A percentile compares a stretch with the other conserved stretches of the same genome.
These are phyloP conservation scores for Chinchilla lanigera DNA, from an alignment of 2,113 vertebrate species.

Conservation along the genomic window DNA sequence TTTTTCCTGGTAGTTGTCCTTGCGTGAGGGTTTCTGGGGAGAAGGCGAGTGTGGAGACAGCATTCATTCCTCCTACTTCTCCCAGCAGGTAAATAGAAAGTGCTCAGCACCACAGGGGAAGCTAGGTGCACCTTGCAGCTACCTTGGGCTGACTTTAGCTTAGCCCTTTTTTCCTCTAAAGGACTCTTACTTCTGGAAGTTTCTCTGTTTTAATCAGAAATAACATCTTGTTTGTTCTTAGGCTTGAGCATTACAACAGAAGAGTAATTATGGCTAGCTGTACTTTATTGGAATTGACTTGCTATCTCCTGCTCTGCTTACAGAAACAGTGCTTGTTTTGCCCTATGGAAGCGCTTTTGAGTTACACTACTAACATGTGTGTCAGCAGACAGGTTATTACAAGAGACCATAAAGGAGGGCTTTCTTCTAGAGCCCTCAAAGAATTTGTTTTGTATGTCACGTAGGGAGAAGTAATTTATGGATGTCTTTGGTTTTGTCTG, in stretches of 20 bases:
- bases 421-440: constrained; percentile 46
- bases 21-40: not conserved
- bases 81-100: not conserved
- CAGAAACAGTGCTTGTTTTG: not conserved
- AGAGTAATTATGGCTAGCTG: not conserved
- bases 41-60: not conserved
- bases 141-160: not conserved
- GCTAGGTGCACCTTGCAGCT: not conserved
- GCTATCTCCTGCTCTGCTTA: not conserved
- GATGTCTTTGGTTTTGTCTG: not conserved
- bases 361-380: not conserved
- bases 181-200: constrained; percentile 37
- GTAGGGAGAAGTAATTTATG: not conserved
- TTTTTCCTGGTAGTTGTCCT: not conserved
- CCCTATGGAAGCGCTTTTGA: not conserved
- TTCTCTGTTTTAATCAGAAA: not conserved
- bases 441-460: not conserved
- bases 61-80: not conserved
- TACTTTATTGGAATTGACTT: not conserved
- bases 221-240: not conserved
- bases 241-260: not conserved
- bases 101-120: not conserved
- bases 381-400: not conserved
- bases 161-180: not conserved
- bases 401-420: not conserved